A percentile compares a stretch with the other conserved stretches of the same genome.
These are phyloP conservation scores for Dasyurus viverrinus DNA, from an alignment of 2,113 vertebrate genomes.

Conservation along the genomic window DNA sequence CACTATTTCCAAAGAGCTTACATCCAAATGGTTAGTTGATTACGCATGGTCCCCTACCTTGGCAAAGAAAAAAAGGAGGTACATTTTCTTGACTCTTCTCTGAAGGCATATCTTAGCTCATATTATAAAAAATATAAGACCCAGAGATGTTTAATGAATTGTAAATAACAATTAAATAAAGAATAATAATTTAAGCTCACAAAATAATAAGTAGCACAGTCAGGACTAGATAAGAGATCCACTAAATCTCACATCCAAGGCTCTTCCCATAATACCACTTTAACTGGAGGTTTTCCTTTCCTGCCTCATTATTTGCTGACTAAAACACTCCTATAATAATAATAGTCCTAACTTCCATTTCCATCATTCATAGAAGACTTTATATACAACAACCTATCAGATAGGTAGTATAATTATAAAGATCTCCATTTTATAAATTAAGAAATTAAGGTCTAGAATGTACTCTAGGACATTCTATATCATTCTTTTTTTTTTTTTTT, in stretches of 20 bases:
- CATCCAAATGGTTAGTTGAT: neutral
- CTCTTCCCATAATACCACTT: neutral
- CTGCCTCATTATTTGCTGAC: neutral
- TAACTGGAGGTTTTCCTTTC: neutral
- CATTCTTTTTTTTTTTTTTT: neutral
- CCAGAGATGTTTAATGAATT: neutral
- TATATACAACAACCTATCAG: neutral
- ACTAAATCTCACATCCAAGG: neutral
- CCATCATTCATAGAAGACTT: neutral
- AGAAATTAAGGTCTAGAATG: neutral
- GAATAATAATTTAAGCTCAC: neutral
- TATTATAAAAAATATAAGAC: neutral
- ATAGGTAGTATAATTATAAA: neutral
- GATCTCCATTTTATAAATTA: neutral
- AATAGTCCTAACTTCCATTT: neutral
- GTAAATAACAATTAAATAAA: neutral
- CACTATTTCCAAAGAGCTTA: neutral
- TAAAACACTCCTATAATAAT: neutral
- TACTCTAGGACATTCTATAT: neutral
- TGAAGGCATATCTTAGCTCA: neutral
- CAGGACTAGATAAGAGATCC: neutral
- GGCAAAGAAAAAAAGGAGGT: neutral
- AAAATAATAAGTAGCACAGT: neutral
- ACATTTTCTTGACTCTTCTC: neutral
- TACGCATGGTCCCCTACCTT: neutral